Base-by-base conservation (phyloP, 2,113 vertebrate genomes). In the Oceanodroma tethys region DNA sequence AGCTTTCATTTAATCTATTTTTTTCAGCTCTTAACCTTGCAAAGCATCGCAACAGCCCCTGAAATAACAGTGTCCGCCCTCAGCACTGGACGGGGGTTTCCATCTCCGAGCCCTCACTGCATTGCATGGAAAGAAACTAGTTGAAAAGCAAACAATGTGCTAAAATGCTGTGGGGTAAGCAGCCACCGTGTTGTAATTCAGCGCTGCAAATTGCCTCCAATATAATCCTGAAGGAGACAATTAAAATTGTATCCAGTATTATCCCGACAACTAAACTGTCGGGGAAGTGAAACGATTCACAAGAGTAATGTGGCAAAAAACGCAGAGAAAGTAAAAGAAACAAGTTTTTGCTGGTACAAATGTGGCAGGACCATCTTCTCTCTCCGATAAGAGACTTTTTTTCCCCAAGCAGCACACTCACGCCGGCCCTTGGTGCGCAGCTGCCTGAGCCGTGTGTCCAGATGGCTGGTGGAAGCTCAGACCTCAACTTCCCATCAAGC, bases 351-450 rank as follows among this genome's bases (percentile, higher is more conserved):
- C 88, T 52, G 58, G 13, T 58, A 45, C 34, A 32, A 19, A 27
- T 6, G 10, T 11, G 50, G 26, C 60, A 19, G 12, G 45, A 58
- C n/a, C n/a, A 9, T 38, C 19, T 32, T 43, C 19, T 26, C 53
- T 53, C n/a, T 20, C 29, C 6, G 4, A 0, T 3, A 16, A 16
- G 27, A 53, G 38, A 6, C n/a, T 45, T 21, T 21, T 26, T 10
- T 5, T 21, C 16, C 53, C 60, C 45, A 17, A 22, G 81, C 59
- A 59, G 27, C 2, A 1, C 13, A 32, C 48, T 72, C 18, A 1
- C 1, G 1, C 34, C 2, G 1, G 47, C 40, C 34, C 38, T 26
- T 1, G 34, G 34, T 3, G 9, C 1, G 21, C 50, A 11, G 81
- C 20, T 75, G 60, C 66, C 29, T 0, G 45, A 27, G 53, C 5